Percentiles rank a stretch among this genome's conserved stretches.
Conservation (phyloP, 2,888 invertebrate genomes). For the Dascillus cervinus region DNA sequence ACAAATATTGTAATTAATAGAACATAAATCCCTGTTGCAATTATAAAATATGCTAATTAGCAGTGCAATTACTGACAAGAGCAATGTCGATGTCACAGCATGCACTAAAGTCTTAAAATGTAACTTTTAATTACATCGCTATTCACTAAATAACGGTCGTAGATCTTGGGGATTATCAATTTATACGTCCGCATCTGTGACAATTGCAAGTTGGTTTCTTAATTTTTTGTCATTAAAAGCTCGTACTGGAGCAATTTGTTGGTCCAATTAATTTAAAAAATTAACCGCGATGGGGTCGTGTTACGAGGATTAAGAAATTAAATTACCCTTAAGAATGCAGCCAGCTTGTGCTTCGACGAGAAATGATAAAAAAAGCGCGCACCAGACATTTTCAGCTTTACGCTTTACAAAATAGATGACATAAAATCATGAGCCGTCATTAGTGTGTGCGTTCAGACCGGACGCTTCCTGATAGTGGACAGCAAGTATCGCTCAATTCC, state of each 20-base stretch:
- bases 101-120: constrained; percentile 22
- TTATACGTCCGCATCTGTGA: constrained; percentile 41
- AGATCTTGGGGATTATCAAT: constrained; percentile 42
- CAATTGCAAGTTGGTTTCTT: constrained; percentile 27
- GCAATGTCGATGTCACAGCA: constrained; percentile 8
- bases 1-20: constrained; percentile 8
- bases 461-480: constrained; percentile 20
- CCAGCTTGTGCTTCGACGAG: no score
- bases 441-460: constrained; percentile 13
- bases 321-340: no score
- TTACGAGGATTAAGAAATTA: constrained; percentile 25
- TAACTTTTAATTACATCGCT: constrained; percentile 31
- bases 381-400: no score
- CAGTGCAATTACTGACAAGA: constrained; percentile 7
- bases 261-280: constrained; percentile 40
- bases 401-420: constrained; percentile 9
- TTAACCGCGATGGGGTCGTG: constrained; percentile 24
- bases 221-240: constrained; percentile 41
- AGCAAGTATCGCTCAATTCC: constrained; percentile 21
- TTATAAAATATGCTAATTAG: constrained; percentile 9
- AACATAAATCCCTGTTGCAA: constrained; percentile 7
- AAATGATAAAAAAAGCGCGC: no score
- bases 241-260: constrained; percentile 38
- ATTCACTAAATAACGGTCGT: constrained; percentile 36
- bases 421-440: constrained; percentile 18